These are phyloP conservation scores for Euura saliciscinereae DNA, from an alignment of 1,140 invertebrate species.

Conservation along the genomic window DNA sequence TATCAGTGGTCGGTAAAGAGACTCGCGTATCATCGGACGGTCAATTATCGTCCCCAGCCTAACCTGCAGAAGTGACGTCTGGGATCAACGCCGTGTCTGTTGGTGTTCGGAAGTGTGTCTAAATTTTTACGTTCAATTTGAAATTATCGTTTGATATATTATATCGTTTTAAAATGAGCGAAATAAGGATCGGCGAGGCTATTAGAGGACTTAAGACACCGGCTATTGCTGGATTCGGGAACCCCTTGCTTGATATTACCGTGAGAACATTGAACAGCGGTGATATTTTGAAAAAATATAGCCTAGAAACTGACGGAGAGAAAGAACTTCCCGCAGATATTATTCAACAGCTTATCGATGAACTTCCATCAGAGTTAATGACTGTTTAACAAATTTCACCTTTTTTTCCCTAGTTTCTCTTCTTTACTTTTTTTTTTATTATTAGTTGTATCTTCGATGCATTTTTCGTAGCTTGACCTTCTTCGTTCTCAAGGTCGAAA, in stretches of 20 bases:
- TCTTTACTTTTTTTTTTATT: conserved; percentile 9
- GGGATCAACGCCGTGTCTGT: no score
- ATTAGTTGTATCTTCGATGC: conserved; percentile 8
- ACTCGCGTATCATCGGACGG: no score
- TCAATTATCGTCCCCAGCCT: no score
- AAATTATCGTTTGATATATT: not conserved
- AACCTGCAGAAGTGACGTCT: no score
- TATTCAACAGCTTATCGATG: conserved; percentile 44
- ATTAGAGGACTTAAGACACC: conserved; percentile 27
- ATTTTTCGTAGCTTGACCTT: not conserved
- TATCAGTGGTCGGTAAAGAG: no score
- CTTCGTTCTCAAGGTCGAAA: conserved; percentile 7
- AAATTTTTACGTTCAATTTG: no score
- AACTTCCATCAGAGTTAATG: conserved; percentile 43
- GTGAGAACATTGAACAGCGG: conserved; percentile 55
- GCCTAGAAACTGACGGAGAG: conserved; percentile 58
- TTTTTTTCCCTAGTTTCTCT: not conserved
- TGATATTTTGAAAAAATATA: conserved; percentile 64
- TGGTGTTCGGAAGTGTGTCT: no score
- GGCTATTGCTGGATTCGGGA: conserved; percentile 63
- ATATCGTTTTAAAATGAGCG: not conserved
- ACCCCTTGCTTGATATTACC: conserved; percentile 70
- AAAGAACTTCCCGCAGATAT: conserved; percentile 53
- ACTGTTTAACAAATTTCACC: conserved; percentile 2
- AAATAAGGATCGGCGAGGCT: not conserved